These are phyloP conservation scores for Tortrix viridana DNA, from an alignment of 2,888 invertebrate species.

Conservation along the genomic window DNA sequence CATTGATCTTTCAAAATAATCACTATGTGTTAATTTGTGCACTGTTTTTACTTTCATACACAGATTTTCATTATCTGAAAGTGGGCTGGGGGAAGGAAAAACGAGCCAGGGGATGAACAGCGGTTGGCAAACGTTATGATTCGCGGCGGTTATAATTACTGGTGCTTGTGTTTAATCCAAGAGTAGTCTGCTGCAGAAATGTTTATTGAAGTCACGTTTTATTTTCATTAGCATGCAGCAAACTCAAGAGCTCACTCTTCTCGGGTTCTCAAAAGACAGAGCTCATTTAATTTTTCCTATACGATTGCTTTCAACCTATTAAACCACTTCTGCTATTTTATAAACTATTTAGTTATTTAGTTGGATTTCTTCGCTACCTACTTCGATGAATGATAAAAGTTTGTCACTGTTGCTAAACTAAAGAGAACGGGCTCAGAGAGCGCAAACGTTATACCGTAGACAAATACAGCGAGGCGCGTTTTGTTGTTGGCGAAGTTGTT, in stretches of 20 bases:
- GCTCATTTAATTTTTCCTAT: conserved; percentile 1
- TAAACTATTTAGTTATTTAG: neutral
- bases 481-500: conserved; percentile 24
- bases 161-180: conserved; percentile 1
- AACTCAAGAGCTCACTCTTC: conserved; percentile 19
- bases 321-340: neutral
- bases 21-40: neutral
- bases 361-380: no score
- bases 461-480: conserved; percentile 17
- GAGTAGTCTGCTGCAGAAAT: conserved; percentile 12
- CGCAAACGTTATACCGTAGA: conserved; percentile 21
- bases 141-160: conserved; percentile 15
- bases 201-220: conserved; percentile 28
- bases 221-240: conserved; percentile 13
- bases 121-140: neutral
- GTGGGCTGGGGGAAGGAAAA: neutral
- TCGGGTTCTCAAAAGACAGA: conserved; percentile 1
- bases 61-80: neutral
- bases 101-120: neutral
- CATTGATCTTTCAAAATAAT: neutral
- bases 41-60: neutral
- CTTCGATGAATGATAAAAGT: neutral
- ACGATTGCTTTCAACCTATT: neutral
- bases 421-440: conserved; percentile 11
- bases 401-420: conserved; percentile 3